phyloP scores from a whole-genome alignment of 2,113 vertebrate species.

The Rhabdornis inornatus region DNA sequence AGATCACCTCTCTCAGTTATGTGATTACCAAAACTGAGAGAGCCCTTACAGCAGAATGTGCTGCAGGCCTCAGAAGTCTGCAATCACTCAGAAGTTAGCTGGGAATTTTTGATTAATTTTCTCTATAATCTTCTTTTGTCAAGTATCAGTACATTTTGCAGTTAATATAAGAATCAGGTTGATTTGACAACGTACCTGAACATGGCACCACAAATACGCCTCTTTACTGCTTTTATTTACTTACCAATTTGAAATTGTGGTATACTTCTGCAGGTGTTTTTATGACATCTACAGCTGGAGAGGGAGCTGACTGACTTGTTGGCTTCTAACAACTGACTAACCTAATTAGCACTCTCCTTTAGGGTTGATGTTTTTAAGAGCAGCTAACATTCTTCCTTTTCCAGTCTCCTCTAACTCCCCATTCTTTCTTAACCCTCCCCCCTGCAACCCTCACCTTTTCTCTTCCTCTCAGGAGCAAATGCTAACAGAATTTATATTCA shows the following conservation, averaged over 20 bases:
- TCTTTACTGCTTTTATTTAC: neutral
- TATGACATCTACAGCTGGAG: neutral
- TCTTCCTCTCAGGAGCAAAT: constrained; percentile 7
- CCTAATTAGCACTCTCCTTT: neutral
- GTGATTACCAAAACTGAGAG: neutral
- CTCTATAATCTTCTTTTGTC: neutral
- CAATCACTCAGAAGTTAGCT: neutral
- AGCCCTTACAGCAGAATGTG: neutral
- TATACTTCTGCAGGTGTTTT: neutral
- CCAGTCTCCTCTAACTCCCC: neutral
- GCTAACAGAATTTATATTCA: constrained; percentile 52
- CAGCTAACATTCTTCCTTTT: neutral
- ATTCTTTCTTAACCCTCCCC: neutral
- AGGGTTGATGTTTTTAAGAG: neutral
- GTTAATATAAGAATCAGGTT: neutral
- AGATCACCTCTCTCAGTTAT: neutral
- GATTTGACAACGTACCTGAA: neutral
- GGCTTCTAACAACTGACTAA: neutral
- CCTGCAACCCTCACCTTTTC: neutral
- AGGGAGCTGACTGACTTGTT: neutral
- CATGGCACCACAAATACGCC: neutral
- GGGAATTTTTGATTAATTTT: neutral
- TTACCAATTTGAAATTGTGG: neutral
- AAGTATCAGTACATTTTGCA: neutral
- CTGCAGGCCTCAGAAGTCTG: neutral